Conservation (phyloP, 2,113 vertebrate species). For the Tragelaphus strepsiceros region DNA sequence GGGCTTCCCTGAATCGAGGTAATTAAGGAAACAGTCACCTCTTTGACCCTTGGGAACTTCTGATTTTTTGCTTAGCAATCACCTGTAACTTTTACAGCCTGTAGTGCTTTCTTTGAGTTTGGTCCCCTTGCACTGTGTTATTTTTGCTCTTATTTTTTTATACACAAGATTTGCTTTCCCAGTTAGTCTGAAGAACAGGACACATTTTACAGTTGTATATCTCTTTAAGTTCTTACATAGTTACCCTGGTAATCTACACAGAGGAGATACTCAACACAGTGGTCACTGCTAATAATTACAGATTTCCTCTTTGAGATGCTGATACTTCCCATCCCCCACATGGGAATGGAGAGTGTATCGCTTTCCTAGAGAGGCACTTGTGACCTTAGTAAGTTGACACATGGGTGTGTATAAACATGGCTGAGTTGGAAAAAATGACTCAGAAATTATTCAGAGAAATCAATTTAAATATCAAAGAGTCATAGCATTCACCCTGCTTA, state of each 20-base stretch:
- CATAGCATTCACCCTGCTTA: not conserved
- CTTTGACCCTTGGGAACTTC: not conserved
- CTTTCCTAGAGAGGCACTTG: not conserved
- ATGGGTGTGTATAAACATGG: not conserved
- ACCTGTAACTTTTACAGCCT: not conserved
- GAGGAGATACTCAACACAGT: not conserved
- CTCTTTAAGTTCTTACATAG: not conserved
- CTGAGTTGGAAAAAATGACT: not conserved
- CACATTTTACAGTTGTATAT: not conserved
- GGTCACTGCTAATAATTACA: not conserved
- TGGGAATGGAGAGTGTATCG: not conserved
- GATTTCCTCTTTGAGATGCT: not conserved
- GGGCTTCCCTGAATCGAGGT: slow-evolving; percentile 24
- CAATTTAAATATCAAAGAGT: not conserved
- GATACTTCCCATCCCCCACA: not conserved
- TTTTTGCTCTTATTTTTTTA: not conserved
- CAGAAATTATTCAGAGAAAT: slow-evolving; percentile 5
- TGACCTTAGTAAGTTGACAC: not conserved
- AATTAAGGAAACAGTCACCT: not conserved
- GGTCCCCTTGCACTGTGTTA: not conserved
- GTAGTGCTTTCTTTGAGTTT: not conserved
- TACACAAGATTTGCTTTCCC: not conserved
- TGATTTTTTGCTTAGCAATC: not conserved
- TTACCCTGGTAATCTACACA: not conserved
- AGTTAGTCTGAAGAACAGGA: not conserved